These are phyloP conservation scores for Cherax quadricarinatus DNA, from an alignment of 1,140 invertebrate species.

Conservation along the genomic window DNA sequence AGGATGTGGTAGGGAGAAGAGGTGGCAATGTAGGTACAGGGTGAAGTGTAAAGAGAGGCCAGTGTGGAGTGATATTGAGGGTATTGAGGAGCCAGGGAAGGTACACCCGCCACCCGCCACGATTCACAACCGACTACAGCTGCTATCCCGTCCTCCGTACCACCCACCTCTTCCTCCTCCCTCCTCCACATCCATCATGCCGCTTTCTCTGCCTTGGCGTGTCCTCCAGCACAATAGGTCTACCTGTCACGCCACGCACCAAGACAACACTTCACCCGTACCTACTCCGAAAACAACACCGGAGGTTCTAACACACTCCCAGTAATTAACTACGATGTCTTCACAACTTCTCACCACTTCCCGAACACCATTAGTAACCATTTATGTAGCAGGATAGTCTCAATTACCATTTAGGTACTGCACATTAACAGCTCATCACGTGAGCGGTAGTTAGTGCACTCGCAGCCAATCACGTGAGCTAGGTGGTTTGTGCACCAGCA, in stretches of 20 bases:
- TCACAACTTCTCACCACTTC: too few relatives aligned
- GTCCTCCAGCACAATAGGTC: neutral
- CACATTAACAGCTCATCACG: too few relatives aligned
- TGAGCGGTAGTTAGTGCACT: too few relatives aligned
- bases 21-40: neutral
- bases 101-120: constrained; percentile 39
- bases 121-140: constrained; percentile 30
- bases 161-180: neutral
- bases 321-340: too few relatives aligned
- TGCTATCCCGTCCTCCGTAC: neutral
- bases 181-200: neutral
- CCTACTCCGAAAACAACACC: too few relatives aligned
- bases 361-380: too few relatives aligned
- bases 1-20: neutral
- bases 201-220: neutral
- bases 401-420: too few relatives aligned
- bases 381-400: too few relatives aligned
- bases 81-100: neutral
- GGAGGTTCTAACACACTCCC: too few relatives aligned
- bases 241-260: neutral
- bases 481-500: too few relatives aligned
- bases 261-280: neutral
- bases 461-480: too few relatives aligned
- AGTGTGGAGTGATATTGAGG: constrained; percentile 7
- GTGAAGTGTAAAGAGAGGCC: neutral